A percentile compares a stretch with the other conserved stretches of the same genome.
Conservation (phyloP, 92 coral and sea anemone genomes). For the Bergia sp. region DNA sequence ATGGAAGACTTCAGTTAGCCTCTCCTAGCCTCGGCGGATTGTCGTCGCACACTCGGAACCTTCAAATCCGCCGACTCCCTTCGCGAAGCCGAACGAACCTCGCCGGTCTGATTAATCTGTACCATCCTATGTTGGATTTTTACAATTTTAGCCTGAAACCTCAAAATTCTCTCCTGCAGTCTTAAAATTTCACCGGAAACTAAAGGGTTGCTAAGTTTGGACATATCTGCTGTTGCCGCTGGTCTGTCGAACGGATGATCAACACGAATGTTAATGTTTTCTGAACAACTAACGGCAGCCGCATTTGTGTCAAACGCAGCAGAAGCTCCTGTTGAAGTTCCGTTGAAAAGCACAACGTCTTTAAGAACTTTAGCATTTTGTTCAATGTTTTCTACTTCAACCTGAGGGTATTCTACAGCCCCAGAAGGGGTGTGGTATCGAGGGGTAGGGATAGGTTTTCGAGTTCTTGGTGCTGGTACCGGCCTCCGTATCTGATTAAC, state of each 20-base stretch:
- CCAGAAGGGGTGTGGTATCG: not conserved
- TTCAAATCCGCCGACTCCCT: conserved; percentile 38
- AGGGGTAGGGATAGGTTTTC: conserved; percentile 12
- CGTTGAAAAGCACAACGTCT: conserved; percentile 4
- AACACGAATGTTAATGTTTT: conserved; percentile 67
- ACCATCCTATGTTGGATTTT: conserved; percentile 92
- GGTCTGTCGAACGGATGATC: conserved; percentile 84
- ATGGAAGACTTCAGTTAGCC: not conserved
- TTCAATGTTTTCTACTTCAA: conserved; percentile 6
- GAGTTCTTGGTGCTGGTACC: conserved; percentile 31
- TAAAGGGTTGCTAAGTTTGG: conserved; percentile 65
- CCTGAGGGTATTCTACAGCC: conserved; percentile 10
- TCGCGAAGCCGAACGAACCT: conserved; percentile 44
- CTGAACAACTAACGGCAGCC: conserved; percentile 53
- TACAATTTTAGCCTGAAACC: conserved; percentile 97
- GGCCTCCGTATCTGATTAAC: conserved; percentile 20
- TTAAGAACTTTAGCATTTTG: not conserved
- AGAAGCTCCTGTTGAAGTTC: not conserved
- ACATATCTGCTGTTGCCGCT: conserved; percentile 46
- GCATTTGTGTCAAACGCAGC: conserved; percentile 50
- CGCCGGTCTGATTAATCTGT: conserved; percentile 81
- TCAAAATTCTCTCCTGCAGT: conserved; percentile 92
- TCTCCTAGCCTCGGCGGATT: conserved; percentile 23
- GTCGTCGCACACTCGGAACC: conserved; percentile 25
- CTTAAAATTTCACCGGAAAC: conserved; percentile 82